phyloP scores from a whole-genome alignment of 1,140 invertebrate genomes.

The Coelopa frigida region DNA sequence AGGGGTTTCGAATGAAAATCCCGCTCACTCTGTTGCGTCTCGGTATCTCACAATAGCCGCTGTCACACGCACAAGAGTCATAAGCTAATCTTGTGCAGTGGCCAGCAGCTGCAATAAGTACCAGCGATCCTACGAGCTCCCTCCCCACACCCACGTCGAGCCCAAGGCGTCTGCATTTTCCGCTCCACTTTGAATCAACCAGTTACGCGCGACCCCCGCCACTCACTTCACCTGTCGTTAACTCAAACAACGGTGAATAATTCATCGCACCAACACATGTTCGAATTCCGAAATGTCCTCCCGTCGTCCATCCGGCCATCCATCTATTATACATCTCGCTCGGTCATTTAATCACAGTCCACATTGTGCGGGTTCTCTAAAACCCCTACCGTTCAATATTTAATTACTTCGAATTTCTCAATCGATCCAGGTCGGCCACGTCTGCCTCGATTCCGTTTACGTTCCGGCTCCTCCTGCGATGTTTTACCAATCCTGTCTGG shows the following conservation, averaged over 20 bases:
- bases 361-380: no score
- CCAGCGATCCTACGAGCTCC: constrained; percentile 39
- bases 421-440: no score
- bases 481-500: no score
- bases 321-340: background rate
- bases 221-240: background rate
- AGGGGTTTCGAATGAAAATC: background rate
- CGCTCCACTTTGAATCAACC: background rate
- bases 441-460: no score
- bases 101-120: constrained; percentile 85
- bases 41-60: constrained; percentile 82
- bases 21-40: constrained; percentile 18
- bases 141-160: background rate
- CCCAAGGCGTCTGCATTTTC: no score
- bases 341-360: no score
- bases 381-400: no score
- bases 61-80: constrained; percentile 96
- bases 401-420: no score
- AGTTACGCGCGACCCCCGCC: background rate
- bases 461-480: no score
- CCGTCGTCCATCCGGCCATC: background rate
- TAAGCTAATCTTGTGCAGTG: constrained; percentile 89
- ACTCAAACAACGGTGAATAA: constrained; percentile 11
- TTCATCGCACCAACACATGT: constrained; percentile 15
- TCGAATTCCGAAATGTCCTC: constrained; percentile 11